A percentile compares a stretch with the other conserved stretches of the same genome.
Evolutionary conservation across 2,113 vertebrate genomes (phyloP).

Genomic region (Theristicus caerulescens): DNA sequence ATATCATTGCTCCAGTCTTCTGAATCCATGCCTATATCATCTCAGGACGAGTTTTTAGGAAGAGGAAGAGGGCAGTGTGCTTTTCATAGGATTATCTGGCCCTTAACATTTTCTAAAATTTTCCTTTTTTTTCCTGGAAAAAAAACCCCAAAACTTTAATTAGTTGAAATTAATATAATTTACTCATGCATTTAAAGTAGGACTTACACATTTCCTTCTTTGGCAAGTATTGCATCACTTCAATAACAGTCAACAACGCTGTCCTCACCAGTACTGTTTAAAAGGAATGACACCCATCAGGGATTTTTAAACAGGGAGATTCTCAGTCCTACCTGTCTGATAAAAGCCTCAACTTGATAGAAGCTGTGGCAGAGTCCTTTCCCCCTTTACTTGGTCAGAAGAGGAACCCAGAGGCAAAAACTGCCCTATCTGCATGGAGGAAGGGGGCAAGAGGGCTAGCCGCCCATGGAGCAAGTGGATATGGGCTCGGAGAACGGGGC

Average conservation of each 20-base stretch:
- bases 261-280: not conserved
- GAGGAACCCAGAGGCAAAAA: not conserved
- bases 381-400: not conserved
- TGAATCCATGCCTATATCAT: not conserved
- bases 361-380: not conserved
- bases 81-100: not conserved
- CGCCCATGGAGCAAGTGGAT: not conserved
- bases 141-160: not conserved
- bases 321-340: not conserved
- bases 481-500: fast-evolving
- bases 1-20: not conserved
- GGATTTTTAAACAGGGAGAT: not conserved
- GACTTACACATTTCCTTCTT: not conserved
- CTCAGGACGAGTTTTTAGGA: not conserved
- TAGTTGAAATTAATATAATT: not conserved
- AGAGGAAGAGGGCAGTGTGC: not conserved
- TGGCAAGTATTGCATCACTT: not conserved
- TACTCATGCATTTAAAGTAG: not conserved
- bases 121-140: not conserved
- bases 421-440: not conserved
- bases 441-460: not conserved
- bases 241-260: not conserved
- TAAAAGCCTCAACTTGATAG: not conserved
- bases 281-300: not conserved
- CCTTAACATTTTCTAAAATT: not conserved